Conservation (phyloP, 2,797 vertebrate genomes). For the Alectoris magna region DNA sequence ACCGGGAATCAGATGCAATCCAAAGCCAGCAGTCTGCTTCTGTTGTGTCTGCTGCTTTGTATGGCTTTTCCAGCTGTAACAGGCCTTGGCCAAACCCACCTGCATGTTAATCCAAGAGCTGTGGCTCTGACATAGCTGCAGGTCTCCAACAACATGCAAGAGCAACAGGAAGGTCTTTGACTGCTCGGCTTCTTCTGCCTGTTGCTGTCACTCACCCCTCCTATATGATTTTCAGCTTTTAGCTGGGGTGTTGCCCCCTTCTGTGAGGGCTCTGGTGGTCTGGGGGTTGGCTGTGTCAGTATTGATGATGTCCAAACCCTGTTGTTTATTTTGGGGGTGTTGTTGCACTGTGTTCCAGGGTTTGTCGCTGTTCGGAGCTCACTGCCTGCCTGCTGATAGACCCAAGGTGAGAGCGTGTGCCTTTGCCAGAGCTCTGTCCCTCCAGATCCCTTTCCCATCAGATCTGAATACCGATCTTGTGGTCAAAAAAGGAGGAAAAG, state of each 20-base stretch:
- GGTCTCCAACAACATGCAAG: constrained; percentile 91
- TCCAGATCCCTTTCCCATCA: constrained; percentile 82
- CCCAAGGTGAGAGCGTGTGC: background rate
- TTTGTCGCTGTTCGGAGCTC: rapidly evolving
- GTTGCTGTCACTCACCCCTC: constrained; percentile 89
- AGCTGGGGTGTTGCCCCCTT: background rate
- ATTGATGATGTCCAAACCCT: rapidly evolving
- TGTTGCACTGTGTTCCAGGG: background rate
- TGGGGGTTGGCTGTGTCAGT: background rate
- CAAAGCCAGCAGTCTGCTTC: rapidly evolving
- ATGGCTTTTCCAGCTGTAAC: too few relatives aligned
- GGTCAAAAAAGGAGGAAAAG: constrained; percentile 81
- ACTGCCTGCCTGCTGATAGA: too few relatives aligned
- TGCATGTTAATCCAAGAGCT: constrained; percentile 88
- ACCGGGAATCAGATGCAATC: rapidly evolving
- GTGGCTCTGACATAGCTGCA: constrained; percentile 74
- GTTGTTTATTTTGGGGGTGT: rapidly evolving
- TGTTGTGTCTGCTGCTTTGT: rapidly evolving
- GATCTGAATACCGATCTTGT: constrained; percentile 77
- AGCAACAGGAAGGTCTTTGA: constrained; percentile 89
- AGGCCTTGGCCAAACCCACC: rapidly evolving
- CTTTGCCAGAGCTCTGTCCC: background rate
- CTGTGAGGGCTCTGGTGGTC: background rate
- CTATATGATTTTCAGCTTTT: constrained; percentile 69
- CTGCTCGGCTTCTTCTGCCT: constrained; percentile 78